Base-by-base conservation (phyloP, 2,888 invertebrate species). In the Branchellion lobata region DNA sequence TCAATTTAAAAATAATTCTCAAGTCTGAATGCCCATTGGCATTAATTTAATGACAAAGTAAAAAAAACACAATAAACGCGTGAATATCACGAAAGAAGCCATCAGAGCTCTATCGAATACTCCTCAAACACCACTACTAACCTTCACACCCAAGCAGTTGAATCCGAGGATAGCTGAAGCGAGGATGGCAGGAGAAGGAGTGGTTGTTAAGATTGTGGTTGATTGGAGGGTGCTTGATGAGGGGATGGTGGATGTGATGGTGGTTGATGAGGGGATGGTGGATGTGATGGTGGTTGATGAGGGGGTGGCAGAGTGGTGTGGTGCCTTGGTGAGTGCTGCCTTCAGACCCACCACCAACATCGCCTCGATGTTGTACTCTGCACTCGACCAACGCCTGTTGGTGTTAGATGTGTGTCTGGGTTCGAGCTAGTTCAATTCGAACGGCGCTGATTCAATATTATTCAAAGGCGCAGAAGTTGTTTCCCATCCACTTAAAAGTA, bases 111-210 rank as follows among this genome's bases (percentile, higher is more conserved):
- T n/a, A n/a, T n/a, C n/a, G n/a, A n/a, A n/a, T n/a, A n/a, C n/a
- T n/a, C n/a, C n/a, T n/a, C n/a, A n/a, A n/a, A n/a, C n/a, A n/a
- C n/a, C n/a, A n/a, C n/a, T n/a, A n/a, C 61, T 5, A 57, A 57
- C 61, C 21, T 57, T 57, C 3, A 57, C 61, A 14, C 61, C 61
- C 5, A 57, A n/a, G 61, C 61, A 57, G 61, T 57, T 57, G 61
- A 24, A 57, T 5, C 11, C 61, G 21, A 57, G 8, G 5, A 57
- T 57, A n/a, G 61, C 21, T 5, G n/a, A 8, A 24, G 61, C 61
- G n/a, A 57, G 8, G n/a, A n/a, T 57, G 61, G 21, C n/a, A 24
- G n/a, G 61, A 14, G 5, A 8, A 14, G 5, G 40, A 14, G 14
- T 5, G 40, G 40, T 5, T 40, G 40, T 8, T 40, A 14, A 40